Base-by-base conservation (phyloP, 2,888 invertebrate genomes). In the Metopia argyrocephala region DNA sequence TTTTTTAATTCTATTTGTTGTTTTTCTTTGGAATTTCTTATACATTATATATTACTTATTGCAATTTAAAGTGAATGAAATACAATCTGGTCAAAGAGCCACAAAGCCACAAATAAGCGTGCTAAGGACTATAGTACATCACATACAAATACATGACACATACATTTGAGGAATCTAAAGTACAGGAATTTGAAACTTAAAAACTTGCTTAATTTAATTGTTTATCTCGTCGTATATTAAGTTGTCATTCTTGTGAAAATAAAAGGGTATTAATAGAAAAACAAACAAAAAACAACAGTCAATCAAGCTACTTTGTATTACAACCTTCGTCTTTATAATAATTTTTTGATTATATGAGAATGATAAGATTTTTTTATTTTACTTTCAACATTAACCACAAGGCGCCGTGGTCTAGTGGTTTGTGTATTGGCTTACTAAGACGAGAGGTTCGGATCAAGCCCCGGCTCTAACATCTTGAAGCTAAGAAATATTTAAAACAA, bases 171-270 rank as follows among this genome's bases (percentile, higher is more conserved):
- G 23, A 6, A 23, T 21, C n/a, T 3, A 6, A 23, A 23, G 23
- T 23, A 3, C 1, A 21, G 9, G 59, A 61, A 45, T 23, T 45
- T 61, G 15, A 23, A 61, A 20, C 18, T 38, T n/a, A 61, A 38
- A 61, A 61, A 45, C 45, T 61, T 61, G 15, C 21, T 61, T 38
- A 38, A 38, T 38, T 38, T 38, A 38, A 61, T 21, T 45, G 23
- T 23, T 61, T 12, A 61, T 61, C 38, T 61, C 38, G 15, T 38
- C 38, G n/a, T 38, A 61, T 21, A 38, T 38, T 38, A 61, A 61
- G 15, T 23, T 38, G 31, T 12, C n/a, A 28, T 23, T 28, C 28
- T 12, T 38, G 3, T 0, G 15, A 38, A 15, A 9, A 9, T 15
- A 38, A 38, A 38, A 4, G 38, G n/a, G n/a, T n/a, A n/a, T n/a